These are phyloP conservation scores for Toxotes chatareus DNA, from an alignment of 2,113 vertebrate species.

Conservation along the genomic window DNA sequence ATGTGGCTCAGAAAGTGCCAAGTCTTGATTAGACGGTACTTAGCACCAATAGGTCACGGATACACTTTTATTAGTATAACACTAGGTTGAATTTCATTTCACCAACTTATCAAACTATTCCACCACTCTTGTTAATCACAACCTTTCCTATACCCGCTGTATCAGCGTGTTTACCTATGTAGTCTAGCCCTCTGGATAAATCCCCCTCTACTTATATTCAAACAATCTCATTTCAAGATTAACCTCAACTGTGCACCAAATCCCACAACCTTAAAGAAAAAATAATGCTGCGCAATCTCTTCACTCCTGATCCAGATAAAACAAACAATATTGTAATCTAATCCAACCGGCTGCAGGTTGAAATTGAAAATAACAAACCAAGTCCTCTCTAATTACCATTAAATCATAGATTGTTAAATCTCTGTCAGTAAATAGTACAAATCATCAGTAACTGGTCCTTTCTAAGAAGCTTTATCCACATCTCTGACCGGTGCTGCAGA, in stretches of 20 bases:
- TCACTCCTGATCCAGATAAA: not conserved
- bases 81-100: not conserved
- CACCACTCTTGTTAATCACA: not conserved
- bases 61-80: not conserved
- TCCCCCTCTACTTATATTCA: not conserved
- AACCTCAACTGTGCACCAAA: not conserved
- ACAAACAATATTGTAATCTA: not conserved
- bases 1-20: not conserved
- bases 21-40: not conserved
- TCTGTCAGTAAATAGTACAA: too few species aligned
- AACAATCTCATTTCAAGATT: not conserved
- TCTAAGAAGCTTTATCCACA: not conserved
- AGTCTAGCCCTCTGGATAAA: not conserved
- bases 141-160: not conserved
- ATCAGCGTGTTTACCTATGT: not conserved
- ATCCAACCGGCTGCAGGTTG: not conserved
- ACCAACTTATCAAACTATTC: not conserved
- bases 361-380: not conserved
- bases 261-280: not conserved
- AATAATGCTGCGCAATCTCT: not conserved
- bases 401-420: not conserved
- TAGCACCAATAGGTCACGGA: not conserved
- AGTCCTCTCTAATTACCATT: not conserved
- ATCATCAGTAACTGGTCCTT: not conserved
- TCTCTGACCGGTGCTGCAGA: not conserved